phyloP scores from a whole-genome alignment of 1,140 invertebrate species.

The Heliconius hewitsoni region DNA sequence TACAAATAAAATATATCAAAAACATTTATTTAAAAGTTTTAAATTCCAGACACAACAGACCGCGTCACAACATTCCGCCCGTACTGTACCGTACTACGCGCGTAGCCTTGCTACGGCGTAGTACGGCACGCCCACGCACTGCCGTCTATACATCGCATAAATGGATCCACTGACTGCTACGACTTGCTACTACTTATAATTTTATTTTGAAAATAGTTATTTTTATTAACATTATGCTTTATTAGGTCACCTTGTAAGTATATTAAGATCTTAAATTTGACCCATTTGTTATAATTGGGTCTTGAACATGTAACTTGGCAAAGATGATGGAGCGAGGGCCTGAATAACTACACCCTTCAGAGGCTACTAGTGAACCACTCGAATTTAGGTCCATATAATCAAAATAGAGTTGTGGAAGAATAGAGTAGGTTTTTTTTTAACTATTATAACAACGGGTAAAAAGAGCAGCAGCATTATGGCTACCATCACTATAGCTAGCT shows the following conservation, averaged over 20 bases:
- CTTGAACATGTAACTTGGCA: too few species aligned
- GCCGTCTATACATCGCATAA: constrained; percentile 2
- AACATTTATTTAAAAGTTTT: not conserved
- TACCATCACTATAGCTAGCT: too few species aligned
- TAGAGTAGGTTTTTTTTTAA: too few species aligned
- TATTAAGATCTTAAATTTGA: too few species aligned
- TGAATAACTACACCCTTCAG: too few species aligned
- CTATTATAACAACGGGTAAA: too few species aligned
- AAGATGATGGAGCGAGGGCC: too few species aligned
- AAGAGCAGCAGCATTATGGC: too few species aligned
- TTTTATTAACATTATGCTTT: not conserved
- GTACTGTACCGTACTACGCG: constrained; percentile 21
- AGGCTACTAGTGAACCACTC: too few species aligned
- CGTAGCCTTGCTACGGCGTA: constrained; percentile 33
- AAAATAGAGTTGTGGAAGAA: too few species aligned
- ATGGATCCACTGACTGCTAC: constrained; percentile 17
- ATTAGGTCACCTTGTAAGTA: not conserved
- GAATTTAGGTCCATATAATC: too few species aligned
- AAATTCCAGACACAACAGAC: constrained; percentile 16
- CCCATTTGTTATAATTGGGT: too few species aligned
- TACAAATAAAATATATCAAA: not conserved
- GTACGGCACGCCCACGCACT: constrained; percentile 35
- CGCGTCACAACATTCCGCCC: constrained; percentile 36
- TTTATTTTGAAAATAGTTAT: not conserved
- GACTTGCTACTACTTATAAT: not conserved